Evolutionary conservation across 2,113 vertebrate genomes (phyloP).

Genomic region (Octodon degus): DNA sequence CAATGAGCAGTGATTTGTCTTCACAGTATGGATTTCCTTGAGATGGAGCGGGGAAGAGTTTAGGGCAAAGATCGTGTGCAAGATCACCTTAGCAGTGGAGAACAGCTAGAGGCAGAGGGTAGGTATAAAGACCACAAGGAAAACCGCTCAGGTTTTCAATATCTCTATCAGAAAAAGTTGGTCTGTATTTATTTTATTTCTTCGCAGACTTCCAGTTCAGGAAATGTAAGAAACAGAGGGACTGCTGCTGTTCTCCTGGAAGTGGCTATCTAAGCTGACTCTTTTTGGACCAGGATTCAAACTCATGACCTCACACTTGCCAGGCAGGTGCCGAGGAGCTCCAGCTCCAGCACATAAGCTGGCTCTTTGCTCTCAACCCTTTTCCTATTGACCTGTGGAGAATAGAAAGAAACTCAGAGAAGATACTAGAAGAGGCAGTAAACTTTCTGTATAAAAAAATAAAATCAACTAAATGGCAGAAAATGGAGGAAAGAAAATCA

Average conservation of each 20-base stretch:
- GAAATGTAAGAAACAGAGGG: not conserved
- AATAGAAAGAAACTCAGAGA: conserved; percentile 7
- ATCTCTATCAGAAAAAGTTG: not conserved
- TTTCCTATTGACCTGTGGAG: not conserved
- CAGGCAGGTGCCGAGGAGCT: too few species aligned
- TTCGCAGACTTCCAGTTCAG: not conserved
- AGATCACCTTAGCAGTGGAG: not conserved
- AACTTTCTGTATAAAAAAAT: not conserved
- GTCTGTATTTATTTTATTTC: not conserved
- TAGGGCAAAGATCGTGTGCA: not conserved
- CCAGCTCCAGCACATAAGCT: not conserved
- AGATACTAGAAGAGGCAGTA: not conserved
- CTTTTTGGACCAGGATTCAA: too few species aligned
- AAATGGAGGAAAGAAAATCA: not conserved
- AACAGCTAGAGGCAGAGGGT: not conserved
- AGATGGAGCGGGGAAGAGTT: not conserved
- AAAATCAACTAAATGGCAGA: not conserved
- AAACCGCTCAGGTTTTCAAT: not conserved
- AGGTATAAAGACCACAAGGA: not conserved
- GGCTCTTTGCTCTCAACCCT: not conserved
- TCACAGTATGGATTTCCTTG: not conserved
- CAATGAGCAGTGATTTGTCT: not conserved
- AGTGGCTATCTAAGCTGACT: not conserved
- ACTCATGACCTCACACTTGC: too few species aligned
- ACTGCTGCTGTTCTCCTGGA: not conserved